phyloP scores from a whole-genome alignment of 1,140 invertebrate genomes.

The Latrodectus geometricus region DNA sequence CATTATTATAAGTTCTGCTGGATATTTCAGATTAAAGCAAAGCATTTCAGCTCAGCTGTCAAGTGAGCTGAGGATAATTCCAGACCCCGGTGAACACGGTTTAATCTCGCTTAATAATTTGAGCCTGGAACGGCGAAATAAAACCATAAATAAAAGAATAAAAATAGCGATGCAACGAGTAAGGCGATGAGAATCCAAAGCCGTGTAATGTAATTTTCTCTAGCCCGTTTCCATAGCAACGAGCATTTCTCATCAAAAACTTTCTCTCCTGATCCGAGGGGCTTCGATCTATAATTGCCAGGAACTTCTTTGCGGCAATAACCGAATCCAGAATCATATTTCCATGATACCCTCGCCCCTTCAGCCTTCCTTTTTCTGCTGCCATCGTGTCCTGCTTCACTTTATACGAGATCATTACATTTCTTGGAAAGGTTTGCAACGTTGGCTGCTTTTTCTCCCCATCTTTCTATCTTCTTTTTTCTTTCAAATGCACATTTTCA shows the following conservation, averaged over 20 bases:
- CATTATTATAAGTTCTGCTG: too few relatives aligned
- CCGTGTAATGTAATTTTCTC: conserved; percentile 53
- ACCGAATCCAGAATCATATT: conserved; percentile 59
- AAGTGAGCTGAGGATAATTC: too few relatives aligned
- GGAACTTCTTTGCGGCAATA: conserved; percentile 54
- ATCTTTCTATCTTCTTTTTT: not conserved
- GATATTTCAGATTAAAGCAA: too few relatives aligned
- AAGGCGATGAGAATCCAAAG: conserved; percentile 40
- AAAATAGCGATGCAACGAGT: conserved; percentile 6
- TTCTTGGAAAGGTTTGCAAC: conserved; percentile 18
- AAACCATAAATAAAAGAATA: conserved; percentile 35
- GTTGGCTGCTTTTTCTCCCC: conserved; percentile 42
- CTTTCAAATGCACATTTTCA: not conserved
- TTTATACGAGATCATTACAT: conserved; percentile 37
- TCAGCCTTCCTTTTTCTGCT: not conserved
- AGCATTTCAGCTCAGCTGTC: too few relatives aligned
- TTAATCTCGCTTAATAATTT: conserved; percentile 34
- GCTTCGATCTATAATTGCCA: conserved; percentile 61
- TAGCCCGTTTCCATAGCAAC: conserved; percentile 22
- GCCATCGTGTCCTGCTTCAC: not conserved
- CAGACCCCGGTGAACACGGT: not conserved
- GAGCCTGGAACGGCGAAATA: conserved; percentile 39
- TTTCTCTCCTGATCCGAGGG: conserved; percentile 51
- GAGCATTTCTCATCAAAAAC: conserved; percentile 59
- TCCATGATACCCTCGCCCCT: conserved; percentile 44